Conservation (phyloP, 2,888 invertebrate species). For the Athetis lepigone region DNA sequence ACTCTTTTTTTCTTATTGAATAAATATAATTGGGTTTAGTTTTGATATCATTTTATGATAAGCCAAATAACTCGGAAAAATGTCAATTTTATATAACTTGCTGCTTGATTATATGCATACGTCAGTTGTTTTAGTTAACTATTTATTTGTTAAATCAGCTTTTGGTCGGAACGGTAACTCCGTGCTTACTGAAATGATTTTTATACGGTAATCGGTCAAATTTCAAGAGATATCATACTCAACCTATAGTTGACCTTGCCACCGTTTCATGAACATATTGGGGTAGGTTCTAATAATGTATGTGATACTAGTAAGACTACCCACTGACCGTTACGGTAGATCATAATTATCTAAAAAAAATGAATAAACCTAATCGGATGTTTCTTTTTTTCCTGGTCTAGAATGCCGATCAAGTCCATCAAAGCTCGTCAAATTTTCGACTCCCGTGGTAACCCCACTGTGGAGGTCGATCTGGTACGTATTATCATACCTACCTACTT, state of each 20-base stretch:
- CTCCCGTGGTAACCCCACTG: slow-evolving; percentile 99
- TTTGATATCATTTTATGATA: neutral
- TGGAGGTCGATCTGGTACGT: slow-evolving; percentile 96
- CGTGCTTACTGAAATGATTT: neutral
- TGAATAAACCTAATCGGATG: slow-evolving; percentile 45
- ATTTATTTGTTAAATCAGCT: neutral
- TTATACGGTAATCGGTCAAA: neutral
- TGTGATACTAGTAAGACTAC: too few relatives aligned
- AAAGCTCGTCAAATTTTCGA: slow-evolving; percentile 99
- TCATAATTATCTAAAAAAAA: neutral
- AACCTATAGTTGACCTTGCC: slow-evolving; percentile 63
- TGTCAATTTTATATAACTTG: slow-evolving; percentile 41
- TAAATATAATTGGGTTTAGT: neutral
- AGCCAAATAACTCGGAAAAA: neutral
- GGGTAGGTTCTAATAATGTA: too few relatives aligned
- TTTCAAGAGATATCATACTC: slow-evolving; percentile 10
- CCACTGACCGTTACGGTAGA: neutral
- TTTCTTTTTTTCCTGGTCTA: slow-evolving; percentile 61
- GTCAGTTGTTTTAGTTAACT: slow-evolving; percentile 44
- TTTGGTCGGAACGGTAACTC: neutral
- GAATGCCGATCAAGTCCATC: slow-evolving; percentile 97
- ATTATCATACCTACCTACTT: neutral
- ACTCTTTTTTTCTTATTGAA: neutral
- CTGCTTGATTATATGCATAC: slow-evolving; percentile 11
- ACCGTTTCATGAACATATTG: slow-evolving; percentile 24